Conservation (phyloP, 2,888 invertebrate genomes). For the Cenopis cana region DNA sequence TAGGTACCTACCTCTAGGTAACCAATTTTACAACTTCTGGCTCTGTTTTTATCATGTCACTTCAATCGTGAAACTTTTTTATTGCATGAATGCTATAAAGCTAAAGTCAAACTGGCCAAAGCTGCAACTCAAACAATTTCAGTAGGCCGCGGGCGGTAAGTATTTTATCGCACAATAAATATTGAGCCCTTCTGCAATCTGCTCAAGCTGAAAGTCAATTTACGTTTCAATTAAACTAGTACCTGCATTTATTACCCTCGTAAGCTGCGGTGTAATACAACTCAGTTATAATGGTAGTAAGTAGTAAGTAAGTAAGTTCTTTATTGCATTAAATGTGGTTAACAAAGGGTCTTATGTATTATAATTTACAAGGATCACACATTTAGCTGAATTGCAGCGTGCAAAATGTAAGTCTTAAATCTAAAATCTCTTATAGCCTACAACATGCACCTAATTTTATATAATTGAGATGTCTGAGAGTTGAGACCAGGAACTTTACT, state of each 20-base stretch:
- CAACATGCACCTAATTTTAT: too few species aligned
- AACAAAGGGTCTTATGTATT: too few species aligned
- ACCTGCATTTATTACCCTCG: not conserved
- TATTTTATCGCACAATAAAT: constrained; percentile 38
- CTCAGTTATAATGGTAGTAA: not conserved
- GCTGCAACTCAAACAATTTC: constrained; percentile 59
- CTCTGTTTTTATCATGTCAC: constrained; percentile 12
- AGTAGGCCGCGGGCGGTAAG: constrained; percentile 48
- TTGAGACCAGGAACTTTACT: too few species aligned
- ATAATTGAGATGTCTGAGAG: too few species aligned
- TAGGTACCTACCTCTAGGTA: not conserved
- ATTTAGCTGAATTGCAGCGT: too few species aligned
- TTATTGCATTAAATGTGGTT: too few species aligned
- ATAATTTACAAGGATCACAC: too few species aligned
- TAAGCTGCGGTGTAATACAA: not conserved
- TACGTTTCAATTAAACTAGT: constrained; percentile 18
- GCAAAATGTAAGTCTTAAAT: too few species aligned
- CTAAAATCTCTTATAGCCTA: too few species aligned
- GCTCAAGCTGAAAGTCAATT: constrained; percentile 32
- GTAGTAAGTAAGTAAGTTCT: too few species aligned
- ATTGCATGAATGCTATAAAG: constrained; percentile 51
- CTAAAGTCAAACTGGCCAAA: constrained; percentile 55
- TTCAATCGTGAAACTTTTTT: constrained; percentile 35
- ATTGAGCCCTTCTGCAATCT: constrained; percentile 44
- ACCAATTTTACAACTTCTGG: not conserved